Percentiles rank a stretch among this genome's conserved stretches.
Conservation (phyloP, 2,113 vertebrate genomes). For the Aplodontia rufa region DNA sequence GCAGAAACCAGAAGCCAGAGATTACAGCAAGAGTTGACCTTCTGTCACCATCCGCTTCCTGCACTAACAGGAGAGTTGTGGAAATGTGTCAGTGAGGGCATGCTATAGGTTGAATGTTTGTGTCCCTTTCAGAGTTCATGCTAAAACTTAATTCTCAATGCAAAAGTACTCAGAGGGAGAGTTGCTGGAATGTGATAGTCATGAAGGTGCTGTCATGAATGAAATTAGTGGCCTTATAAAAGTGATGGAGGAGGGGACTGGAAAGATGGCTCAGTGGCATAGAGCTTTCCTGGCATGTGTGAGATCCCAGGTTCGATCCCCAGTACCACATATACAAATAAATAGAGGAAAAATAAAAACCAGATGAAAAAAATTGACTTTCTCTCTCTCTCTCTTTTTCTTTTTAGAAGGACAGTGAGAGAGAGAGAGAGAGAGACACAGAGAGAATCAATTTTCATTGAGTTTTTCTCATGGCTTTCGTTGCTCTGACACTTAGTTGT, state of each 20-base stretch:
- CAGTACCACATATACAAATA: too few relatives aligned
- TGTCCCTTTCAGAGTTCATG: background rate
- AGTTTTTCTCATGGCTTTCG: too few relatives aligned
- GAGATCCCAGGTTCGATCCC: too few relatives aligned
- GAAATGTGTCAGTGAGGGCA: background rate
- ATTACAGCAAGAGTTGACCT: background rate
- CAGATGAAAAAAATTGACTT: too few relatives aligned
- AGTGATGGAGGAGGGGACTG: background rate
- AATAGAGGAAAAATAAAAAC: too few relatives aligned
- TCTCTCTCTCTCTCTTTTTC: too few relatives aligned
- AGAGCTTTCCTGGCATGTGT: too few relatives aligned
- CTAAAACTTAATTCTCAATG: background rate
- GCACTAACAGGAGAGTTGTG: background rate
- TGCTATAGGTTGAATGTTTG: background rate
- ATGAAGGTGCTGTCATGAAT: background rate
- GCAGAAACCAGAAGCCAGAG: constrained; percentile 9
- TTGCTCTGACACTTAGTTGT: too few relatives aligned
- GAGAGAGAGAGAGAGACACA: too few relatives aligned
- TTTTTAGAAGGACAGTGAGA: too few relatives aligned
- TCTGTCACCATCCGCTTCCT: background rate
- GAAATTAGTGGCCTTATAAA: background rate
- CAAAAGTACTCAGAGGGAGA: background rate
- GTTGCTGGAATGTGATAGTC: background rate
- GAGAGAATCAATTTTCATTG: too few relatives aligned
- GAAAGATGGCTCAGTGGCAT: too few relatives aligned